phyloP scores from a whole-genome alignment of 2,888 invertebrate genomes.

The Troglohyphantes excavatus region DNA sequence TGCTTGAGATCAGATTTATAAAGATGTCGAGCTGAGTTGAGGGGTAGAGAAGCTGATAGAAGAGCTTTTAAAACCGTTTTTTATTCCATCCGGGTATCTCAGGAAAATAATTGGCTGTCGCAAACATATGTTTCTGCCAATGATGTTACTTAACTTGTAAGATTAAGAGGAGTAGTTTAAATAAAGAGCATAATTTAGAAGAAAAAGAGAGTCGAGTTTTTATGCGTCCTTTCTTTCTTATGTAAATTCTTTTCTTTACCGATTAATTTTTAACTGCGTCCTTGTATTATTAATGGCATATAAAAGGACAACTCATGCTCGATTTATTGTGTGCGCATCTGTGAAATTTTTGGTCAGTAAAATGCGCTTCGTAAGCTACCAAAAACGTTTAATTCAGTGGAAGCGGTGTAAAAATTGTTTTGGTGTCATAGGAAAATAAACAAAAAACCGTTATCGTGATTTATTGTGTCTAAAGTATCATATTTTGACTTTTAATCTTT shows the following conservation, averaged over 20 bases:
- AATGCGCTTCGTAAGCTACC: background rate
- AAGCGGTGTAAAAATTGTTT: background rate
- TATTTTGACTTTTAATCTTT: no score
- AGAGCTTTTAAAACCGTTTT: constrained; percentile 13
- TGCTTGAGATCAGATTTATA: constrained; percentile 15
- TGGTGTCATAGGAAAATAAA: background rate
- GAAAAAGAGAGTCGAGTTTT: background rate
- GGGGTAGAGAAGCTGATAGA: background rate
- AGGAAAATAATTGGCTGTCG: constrained; percentile 60
- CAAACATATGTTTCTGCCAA: constrained; percentile 41
- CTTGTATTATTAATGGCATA: background rate
- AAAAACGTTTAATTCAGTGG: background rate
- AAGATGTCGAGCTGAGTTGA: constrained; percentile 4
- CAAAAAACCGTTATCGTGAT: background rate
- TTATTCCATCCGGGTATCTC: constrained; percentile 1
- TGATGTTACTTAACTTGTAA: constrained; percentile 39
- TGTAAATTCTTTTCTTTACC: background rate
- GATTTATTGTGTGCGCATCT: background rate
- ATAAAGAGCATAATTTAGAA: constrained; percentile 9
- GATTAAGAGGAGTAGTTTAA: constrained; percentile 50
- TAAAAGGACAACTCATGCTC: background rate
- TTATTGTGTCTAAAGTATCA: no score
- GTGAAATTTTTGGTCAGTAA: background rate
- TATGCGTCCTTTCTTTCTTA: background rate
- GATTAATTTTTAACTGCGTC: constrained; percentile 20